phyloP scores from a whole-genome alignment of 2,797 vertebrate genomes.

The Tapirus indicus region DNA sequence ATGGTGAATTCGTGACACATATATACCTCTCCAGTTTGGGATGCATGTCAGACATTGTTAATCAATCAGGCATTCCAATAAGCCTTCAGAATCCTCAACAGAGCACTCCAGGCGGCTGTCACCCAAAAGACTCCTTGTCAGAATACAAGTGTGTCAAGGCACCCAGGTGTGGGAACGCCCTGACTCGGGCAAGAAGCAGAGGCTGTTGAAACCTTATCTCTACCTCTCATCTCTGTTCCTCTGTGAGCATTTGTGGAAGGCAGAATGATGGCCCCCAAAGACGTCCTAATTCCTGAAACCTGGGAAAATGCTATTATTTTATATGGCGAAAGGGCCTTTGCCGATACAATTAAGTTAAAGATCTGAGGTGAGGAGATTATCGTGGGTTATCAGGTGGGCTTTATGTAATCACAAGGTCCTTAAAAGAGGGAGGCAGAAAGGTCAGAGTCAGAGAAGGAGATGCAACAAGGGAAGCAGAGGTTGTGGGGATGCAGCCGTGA shows the following conservation, averaged over 20 bases:
- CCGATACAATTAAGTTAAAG: neutral
- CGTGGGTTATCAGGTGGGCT: neutral
- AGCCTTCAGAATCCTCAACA: neutral
- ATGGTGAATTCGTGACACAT: neutral
- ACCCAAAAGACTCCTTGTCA: neutral
- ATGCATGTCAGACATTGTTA: neutral
- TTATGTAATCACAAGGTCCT: neutral
- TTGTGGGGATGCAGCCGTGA: too few relatives aligned
- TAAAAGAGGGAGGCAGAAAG: neutral
- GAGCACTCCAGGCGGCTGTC: neutral
- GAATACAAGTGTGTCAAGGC: neutral
- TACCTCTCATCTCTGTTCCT: neutral
- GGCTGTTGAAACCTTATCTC: neutral
- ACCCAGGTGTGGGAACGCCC: neutral
- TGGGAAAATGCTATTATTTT: neutral
- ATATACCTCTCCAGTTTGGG: neutral
- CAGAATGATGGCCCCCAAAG: neutral
- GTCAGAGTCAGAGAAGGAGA: neutral
- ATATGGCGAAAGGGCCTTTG: neutral
- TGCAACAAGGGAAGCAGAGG: neutral
- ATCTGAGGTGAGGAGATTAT: neutral
- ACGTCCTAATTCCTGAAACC: neutral
- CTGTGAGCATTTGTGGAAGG: neutral
- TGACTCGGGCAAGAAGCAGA: neutral
- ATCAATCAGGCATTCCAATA: neutral